phyloP scores from a whole-genome alignment of 92 coral and sea anemone genomes.

The Palythoa caribaeorum region DNA sequence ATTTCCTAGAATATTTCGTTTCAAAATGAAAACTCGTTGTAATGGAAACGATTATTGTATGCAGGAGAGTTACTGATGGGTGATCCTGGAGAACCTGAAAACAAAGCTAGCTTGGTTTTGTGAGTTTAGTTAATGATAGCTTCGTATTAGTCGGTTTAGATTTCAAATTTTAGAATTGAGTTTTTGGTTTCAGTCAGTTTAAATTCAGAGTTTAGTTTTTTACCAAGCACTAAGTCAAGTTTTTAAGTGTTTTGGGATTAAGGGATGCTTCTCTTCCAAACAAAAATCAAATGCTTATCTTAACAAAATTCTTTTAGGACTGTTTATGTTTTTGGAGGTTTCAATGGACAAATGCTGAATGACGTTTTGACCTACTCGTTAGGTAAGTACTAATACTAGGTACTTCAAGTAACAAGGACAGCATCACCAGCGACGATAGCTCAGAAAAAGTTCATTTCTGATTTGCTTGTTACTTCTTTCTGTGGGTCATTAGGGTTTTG shows the following conservation, averaged over 20 bases:
- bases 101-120: too few relatives aligned
- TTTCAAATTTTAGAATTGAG: too few relatives aligned
- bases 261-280: neutral
- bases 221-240: too few relatives aligned
- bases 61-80: neutral
- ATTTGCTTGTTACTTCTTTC: too few relatives aligned
- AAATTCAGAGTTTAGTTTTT: neutral
- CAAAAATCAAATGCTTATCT: neutral
- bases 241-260: neutral
- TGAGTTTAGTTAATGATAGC: too few relatives aligned
- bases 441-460: too few relatives aligned
- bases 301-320: conserved; percentile 39
- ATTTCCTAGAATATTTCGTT: too few relatives aligned
- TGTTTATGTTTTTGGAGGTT: conserved; percentile 83
- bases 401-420: too few relatives aligned
- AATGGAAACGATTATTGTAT: neutral
- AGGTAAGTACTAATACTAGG: conserved; percentile 53
- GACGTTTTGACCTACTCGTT: conserved; percentile 72
- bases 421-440: too few relatives aligned
- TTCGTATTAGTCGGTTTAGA: too few relatives aligned
- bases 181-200: too few relatives aligned
- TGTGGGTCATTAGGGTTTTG: too few relatives aligned
- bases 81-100: neutral
- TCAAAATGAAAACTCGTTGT: neutral
- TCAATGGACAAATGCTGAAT: conserved; percentile 78